These are phyloP conservation scores for Danio albolineatus DNA, from an alignment of 2,797 vertebrate genomes.

Conservation along the genomic window DNA sequence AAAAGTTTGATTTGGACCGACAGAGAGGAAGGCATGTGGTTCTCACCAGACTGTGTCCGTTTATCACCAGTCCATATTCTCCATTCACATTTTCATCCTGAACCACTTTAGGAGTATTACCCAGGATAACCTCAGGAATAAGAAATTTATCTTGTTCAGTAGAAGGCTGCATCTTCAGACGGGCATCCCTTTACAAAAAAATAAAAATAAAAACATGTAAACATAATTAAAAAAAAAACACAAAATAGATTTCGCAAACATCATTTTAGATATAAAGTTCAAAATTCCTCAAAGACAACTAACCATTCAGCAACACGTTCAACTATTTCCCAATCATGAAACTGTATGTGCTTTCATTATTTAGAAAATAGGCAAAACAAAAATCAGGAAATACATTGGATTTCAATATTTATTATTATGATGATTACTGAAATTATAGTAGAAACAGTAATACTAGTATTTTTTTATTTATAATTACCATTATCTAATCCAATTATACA, in stretches of 20 bases:
- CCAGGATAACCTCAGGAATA: slow-evolving; percentile 60
- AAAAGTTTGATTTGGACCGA: too few relatives aligned
- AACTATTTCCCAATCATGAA: too few relatives aligned
- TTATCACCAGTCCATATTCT: slow-evolving; percentile 91
- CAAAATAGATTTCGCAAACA: not conserved
- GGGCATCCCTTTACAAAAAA: slow-evolving; percentile 77
- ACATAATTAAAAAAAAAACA: not conserved
- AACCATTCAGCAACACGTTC: too few relatives aligned
- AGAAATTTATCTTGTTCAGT: slow-evolving; percentile 64
- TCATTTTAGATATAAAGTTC: not conserved
- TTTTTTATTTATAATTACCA: too few relatives aligned
- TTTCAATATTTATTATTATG: too few relatives aligned
- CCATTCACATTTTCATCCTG: slow-evolving; percentile 80
- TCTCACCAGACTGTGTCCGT: slow-evolving; percentile 91
- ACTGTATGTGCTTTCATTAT: too few relatives aligned
- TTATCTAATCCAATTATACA: too few relatives aligned
- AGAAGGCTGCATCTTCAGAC: slow-evolving; percentile 83
- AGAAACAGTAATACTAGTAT: too few relatives aligned
- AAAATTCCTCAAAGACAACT: too few relatives aligned
- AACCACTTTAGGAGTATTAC: slow-evolving; percentile 66
- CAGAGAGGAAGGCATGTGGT: not conserved
- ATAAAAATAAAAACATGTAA: not conserved
- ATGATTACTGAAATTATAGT: too few relatives aligned
- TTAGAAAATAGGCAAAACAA: too few relatives aligned
- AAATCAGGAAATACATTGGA: too few relatives aligned